These are phyloP conservation scores for Mya arenaria DNA, from an alignment of 1,140 invertebrate species.

Conservation along the genomic window DNA sequence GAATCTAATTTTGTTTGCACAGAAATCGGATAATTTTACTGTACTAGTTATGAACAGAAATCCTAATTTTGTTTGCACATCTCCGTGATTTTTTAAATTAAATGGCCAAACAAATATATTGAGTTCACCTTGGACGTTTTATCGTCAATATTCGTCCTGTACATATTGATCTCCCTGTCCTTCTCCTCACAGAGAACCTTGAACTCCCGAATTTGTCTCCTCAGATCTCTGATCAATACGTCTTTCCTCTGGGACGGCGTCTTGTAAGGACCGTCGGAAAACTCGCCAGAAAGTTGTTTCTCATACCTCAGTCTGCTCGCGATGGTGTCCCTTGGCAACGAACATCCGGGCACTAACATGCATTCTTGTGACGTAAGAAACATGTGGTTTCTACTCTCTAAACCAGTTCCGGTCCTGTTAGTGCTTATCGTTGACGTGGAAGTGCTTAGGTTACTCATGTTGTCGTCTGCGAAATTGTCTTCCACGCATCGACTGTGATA, in stretches of 20 bases:
- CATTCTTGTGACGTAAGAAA: constrained; percentile 55
- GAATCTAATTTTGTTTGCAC: too few species aligned
- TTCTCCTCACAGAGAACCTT: constrained; percentile 39
- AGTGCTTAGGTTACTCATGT: background rate
- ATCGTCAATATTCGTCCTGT: constrained; percentile 46
- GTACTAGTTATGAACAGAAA: too few species aligned
- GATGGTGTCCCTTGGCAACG: constrained; percentile 51
- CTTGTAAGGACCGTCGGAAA: constrained; percentile 7
- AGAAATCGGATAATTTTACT: too few species aligned
- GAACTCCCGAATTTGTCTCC: constrained; percentile 36
- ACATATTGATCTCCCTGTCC: constrained; percentile 47
- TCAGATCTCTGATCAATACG: constrained; percentile 42
- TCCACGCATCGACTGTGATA: background rate
- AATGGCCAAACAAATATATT: background rate
- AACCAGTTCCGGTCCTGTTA: background rate
- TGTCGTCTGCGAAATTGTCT: background rate
- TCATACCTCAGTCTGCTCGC: constrained; percentile 51
- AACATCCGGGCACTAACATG: constrained; percentile 55
- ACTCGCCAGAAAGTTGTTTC: constrained; percentile 39
- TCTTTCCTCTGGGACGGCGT: constrained; percentile 53
- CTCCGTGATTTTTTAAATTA: too few species aligned
- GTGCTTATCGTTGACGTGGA: background rate
- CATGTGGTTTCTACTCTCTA: constrained; percentile 36
- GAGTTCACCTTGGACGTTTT: constrained; percentile 41
- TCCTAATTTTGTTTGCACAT: too few species aligned